A percentile compares a stretch with the other conserved stretches of the same genome.
Conservation (phyloP, 2,888 invertebrate genomes). For the Melipona bicolor region DNA sequence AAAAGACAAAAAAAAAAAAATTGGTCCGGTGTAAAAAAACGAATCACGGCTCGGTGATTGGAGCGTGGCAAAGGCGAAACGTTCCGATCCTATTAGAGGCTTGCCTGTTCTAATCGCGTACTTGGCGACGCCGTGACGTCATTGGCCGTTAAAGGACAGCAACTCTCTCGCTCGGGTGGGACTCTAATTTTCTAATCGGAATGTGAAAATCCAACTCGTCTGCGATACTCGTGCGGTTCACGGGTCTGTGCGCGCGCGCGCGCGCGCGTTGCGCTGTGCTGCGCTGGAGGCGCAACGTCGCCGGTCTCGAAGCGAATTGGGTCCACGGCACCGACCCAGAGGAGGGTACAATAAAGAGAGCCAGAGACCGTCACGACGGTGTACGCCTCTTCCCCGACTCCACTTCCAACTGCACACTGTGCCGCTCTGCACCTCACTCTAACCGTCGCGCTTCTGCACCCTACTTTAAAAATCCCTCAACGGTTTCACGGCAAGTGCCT, state of each 20-base stretch:
- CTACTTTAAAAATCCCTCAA: slow-evolving; percentile 56
- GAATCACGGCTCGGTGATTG: background rate
- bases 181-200: slow-evolving; percentile 60
- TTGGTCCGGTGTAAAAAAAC: background rate
- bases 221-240: slow-evolving; percentile 19
- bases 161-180: slow-evolving; percentile 57
- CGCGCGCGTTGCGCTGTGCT: slow-evolving; percentile 5
- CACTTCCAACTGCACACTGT: background rate
- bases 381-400: slow-evolving; percentile 14
- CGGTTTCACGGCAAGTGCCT: slow-evolving; percentile 52
- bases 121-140: slow-evolving; percentile 61
- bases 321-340: slow-evolving; percentile 21
- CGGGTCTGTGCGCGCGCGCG: too few relatives aligned
- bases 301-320: slow-evolving; percentile 35
- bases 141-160: slow-evolving; percentile 63
- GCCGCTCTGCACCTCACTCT: slow-evolving; percentile 19
- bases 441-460: slow-evolving; percentile 33
- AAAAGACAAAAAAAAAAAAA: background rate
- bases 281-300: background rate
- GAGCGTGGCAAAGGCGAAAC: background rate
- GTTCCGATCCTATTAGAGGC: slow-evolving; percentile 21
- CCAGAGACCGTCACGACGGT: slow-evolving; percentile 1
- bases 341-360: slow-evolving; percentile 56
- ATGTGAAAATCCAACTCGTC: slow-evolving; percentile 44
- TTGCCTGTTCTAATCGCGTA: slow-evolving; percentile 38